Conservation (phyloP, 2,797 vertebrate genomes). For the Crocodylus rhombifer region DNA sequence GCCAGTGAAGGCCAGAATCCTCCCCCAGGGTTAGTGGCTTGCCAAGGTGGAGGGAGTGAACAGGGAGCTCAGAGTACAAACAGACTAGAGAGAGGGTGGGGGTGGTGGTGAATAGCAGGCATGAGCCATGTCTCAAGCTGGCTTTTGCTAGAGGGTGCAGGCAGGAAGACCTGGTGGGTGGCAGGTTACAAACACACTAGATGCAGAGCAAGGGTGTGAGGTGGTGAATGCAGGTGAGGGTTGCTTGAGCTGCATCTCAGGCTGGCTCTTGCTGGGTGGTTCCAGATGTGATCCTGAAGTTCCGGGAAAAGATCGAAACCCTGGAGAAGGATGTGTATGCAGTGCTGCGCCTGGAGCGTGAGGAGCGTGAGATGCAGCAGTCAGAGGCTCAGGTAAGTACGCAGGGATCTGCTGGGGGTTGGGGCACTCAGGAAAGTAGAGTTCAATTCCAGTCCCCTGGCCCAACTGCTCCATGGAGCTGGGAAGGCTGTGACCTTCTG, state of each 20-base stretch:
- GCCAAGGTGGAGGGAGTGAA: neutral
- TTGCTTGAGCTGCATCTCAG: neutral
- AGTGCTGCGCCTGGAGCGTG: conserved; percentile 91
- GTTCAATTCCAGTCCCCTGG: neutral
- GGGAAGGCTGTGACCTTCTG: too few species aligned
- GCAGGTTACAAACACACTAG: too few species aligned
- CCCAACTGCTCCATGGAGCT: too few species aligned
- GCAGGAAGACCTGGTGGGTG: too few species aligned
- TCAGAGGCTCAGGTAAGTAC: conserved; percentile 90
- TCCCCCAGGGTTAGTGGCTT: conserved; percentile 88
- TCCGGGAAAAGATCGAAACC: conserved; percentile 92
- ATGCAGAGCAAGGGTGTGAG: too few species aligned
- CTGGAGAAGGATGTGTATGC: conserved; percentile 94
- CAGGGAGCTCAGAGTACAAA: neutral
- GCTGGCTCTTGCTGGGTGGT: rapidly evolving
- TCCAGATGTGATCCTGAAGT: conserved; percentile 94
- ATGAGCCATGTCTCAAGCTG: neutral
- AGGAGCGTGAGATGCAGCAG: conserved; percentile 91
- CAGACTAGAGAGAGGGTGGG: neutral
- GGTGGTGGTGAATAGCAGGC: neutral
- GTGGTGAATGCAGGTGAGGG: neutral
- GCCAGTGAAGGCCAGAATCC: conserved; percentile 91
- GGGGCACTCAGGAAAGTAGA: neutral
- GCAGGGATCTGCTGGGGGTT: neutral
- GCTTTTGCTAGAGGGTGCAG: neutral